Conservation (phyloP, 1,140 invertebrate species). For the Melitaea cinxia region DNA sequence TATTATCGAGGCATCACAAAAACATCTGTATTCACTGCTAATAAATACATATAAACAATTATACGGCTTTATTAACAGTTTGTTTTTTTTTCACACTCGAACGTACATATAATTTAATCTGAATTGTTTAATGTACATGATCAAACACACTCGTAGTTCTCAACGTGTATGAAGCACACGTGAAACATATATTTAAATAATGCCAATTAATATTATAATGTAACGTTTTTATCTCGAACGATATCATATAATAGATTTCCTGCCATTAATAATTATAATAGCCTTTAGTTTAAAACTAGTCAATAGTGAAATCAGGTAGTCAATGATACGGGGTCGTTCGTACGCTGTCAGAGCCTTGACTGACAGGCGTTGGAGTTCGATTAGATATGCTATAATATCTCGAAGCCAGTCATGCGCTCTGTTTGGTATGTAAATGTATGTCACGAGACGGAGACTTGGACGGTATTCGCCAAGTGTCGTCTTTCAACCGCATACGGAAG, state of each 20-base stretch:
- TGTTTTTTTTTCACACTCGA: too few species aligned
- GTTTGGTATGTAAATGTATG: slow-evolving; percentile 74
- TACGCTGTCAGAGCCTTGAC: slow-evolving; percentile 53
- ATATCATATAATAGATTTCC: background rate
- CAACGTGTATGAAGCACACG: too few species aligned
- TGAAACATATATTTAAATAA: background rate
- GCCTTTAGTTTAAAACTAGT: slow-evolving; percentile 20
- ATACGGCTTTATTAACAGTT: too few species aligned
- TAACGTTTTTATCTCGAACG: background rate
- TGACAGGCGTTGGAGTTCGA: slow-evolving; percentile 64
- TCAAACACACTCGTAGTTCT: too few species aligned
- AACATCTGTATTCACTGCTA: too few species aligned
- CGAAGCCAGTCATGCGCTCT: slow-evolving; percentile 49
- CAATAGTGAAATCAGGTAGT: slow-evolving; percentile 45
- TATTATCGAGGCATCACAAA: too few species aligned
- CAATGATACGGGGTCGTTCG: slow-evolving; percentile 50
- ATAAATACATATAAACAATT: too few species aligned
- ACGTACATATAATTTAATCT: too few species aligned
- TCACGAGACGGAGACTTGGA: slow-evolving; percentile 45
- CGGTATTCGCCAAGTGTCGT: slow-evolving; percentile 22
- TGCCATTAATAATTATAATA: background rate
- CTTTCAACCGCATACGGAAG: slow-evolving; percentile 13
- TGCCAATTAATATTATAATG: background rate
- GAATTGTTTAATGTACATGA: too few species aligned
- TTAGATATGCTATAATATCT: slow-evolving; percentile 74